Percentiles rank a stretch among this genome's conserved stretches.
Conservation (phyloP, 1,140 invertebrate species). For the Pseudobourletiella spinata region DNA sequence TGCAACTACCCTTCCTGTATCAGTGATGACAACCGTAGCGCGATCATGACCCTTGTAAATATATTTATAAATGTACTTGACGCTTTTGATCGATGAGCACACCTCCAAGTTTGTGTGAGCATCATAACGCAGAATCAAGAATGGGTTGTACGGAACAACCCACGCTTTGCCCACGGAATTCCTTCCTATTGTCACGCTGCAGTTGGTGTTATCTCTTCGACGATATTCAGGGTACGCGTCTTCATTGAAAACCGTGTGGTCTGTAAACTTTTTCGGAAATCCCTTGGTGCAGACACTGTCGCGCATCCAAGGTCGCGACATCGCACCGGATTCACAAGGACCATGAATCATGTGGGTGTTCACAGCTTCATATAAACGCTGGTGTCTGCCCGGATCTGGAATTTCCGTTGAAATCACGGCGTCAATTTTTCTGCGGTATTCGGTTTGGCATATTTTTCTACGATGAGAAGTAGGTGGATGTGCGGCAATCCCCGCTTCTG, state of each 20-base stretch:
- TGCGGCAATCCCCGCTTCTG: no score
- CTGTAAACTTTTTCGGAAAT: constrained; percentile 38
- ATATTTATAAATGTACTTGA: constrained; percentile 44
- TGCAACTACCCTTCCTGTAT: constrained; percentile 13
- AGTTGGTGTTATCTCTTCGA: constrained; percentile 35
- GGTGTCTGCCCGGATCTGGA: constrained; percentile 39
- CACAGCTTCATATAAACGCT: constrained; percentile 40
- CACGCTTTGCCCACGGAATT: constrained; percentile 43
- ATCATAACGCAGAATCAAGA: constrained; percentile 44
- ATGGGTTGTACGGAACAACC: constrained; percentile 47
- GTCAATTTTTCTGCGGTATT: no score
- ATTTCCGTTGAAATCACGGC: constrained; percentile 42
- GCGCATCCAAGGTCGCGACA: constrained; percentile 37
- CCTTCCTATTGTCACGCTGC: constrained; percentile 10
- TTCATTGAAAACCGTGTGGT: constrained; percentile 37
- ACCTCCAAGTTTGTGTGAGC: constrained; percentile 46
- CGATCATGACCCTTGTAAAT: constrained; percentile 27
- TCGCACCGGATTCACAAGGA: constrained; percentile 22
- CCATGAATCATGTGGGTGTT: constrained; percentile 43
- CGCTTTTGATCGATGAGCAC: constrained; percentile 46
- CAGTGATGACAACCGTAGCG: background rate
- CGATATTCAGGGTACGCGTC: constrained; percentile 43
- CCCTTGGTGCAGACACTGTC: constrained; percentile 40
- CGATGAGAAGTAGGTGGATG: no score
- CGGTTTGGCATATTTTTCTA: no score